Evolutionary conservation across 2,113 vertebrate species (phyloP).

Genomic region (Phylloscopus trochilus): DNA sequence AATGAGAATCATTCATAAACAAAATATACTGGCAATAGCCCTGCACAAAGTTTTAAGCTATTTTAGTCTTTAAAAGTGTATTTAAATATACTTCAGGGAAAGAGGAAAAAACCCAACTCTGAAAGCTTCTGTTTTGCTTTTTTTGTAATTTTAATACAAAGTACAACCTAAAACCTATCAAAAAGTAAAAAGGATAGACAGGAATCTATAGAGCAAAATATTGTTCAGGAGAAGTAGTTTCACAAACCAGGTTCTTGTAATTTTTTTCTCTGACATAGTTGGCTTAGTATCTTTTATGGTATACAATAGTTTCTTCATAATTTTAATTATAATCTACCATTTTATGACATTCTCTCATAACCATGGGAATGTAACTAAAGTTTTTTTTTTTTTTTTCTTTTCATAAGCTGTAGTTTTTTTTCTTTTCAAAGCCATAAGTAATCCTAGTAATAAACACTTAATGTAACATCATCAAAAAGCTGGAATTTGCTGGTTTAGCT

Average conservation of each 20-base stretch:
- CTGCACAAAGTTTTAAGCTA: background rate
- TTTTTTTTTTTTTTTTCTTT: background rate
- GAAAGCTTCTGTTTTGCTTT: background rate
- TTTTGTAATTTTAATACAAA: background rate
- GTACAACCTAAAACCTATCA: background rate
- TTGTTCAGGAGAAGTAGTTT: background rate
- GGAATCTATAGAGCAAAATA: background rate
- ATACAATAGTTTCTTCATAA: background rate
- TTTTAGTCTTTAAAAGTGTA: background rate
- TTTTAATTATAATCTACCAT: background rate
- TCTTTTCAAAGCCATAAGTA: background rate
- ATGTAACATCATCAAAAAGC: background rate
- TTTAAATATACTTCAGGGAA: background rate
- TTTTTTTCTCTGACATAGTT: background rate
- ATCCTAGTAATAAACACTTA: background rate
- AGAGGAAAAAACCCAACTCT: accelerated
- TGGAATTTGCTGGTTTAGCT: background rate
- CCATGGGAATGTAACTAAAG: background rate
- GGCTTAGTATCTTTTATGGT: background rate
- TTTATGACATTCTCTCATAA: background rate
- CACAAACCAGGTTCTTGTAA: background rate
- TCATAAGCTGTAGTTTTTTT: background rate
- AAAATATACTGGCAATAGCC: background rate
- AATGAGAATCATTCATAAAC: background rate
- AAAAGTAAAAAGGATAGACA: background rate